A percentile compares a stretch with the other conserved stretches of the same genome.
Conservation (phyloP, 2,888 invertebrate species). For the Ormyrus labotus region DNA sequence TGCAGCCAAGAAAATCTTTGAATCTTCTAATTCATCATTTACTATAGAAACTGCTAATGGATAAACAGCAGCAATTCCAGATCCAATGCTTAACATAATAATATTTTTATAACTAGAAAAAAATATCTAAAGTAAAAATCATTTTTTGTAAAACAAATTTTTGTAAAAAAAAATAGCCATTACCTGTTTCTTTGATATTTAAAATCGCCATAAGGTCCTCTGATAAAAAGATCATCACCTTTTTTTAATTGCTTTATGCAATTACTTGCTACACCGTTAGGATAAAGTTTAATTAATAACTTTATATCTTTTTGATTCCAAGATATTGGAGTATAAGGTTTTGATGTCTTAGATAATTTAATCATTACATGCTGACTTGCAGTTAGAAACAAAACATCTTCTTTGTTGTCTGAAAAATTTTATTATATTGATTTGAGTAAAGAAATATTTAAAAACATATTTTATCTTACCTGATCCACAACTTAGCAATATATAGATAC, state of each 20-base stretch:
- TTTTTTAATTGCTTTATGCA: slow-evolving; percentile 61
- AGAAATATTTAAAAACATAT: slow-evolving; percentile 1
- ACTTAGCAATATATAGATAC: slow-evolving; percentile 53
- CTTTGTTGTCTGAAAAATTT: slow-evolving; percentile 38
- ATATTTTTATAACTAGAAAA: slow-evolving; percentile 66
- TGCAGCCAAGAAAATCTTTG: slow-evolving; percentile 64
- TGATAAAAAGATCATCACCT: slow-evolving; percentile 63
- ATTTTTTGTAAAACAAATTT: slow-evolving; percentile 14
- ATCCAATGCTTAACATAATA: slow-evolving; percentile 70
- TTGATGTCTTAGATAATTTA: slow-evolving; percentile 60
- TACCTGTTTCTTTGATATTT: slow-evolving; percentile 68
- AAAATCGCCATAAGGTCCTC: slow-evolving; percentile 73
- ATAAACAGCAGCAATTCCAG: slow-evolving; percentile 70
- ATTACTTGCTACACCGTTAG: slow-evolving; percentile 64
- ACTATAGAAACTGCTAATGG: slow-evolving; percentile 68
- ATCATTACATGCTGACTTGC: slow-evolving; percentile 70
- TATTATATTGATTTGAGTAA: not conserved
- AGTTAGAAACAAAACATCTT: slow-evolving; percentile 60
- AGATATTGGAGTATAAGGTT: slow-evolving; percentile 70
- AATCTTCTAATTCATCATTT: slow-evolving; percentile 68
- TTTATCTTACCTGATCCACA: slow-evolving; percentile 39
- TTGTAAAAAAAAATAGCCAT: slow-evolving; percentile 15
- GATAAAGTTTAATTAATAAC: slow-evolving; percentile 68
- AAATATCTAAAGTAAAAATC: not conserved
- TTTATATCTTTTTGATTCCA: slow-evolving; percentile 63